Evolutionary conservation across 2,888 invertebrate species (phyloP).

Genomic region (Lobophora halterata): DNA sequence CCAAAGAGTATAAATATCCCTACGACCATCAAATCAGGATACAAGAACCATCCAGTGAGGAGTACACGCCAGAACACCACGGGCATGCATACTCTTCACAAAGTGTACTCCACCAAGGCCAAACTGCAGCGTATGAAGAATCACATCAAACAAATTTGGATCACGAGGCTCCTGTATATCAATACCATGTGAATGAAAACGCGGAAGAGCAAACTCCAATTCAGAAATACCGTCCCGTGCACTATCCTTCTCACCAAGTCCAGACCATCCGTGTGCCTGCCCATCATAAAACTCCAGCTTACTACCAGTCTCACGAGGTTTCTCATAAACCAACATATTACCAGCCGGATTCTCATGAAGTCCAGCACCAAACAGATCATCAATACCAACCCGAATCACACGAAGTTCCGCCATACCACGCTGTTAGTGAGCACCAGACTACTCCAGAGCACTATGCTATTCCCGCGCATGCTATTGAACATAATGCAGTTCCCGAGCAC

Average conservation of each 20-base stretch:
- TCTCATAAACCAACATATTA: slow-evolving; percentile 12
- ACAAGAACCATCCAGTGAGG: slow-evolving; percentile 42
- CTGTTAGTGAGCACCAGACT: slow-evolving; percentile 17
- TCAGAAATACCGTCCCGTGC: slow-evolving; percentile 29
- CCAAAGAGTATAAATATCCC: slow-evolving; percentile 49
- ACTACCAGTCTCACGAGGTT: slow-evolving; percentile 10
- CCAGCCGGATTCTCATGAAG: slow-evolving; percentile 18
- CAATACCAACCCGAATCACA: slow-evolving; percentile 15
- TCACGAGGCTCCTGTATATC: slow-evolving; percentile 51
- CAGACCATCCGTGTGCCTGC: slow-evolving; percentile 37
- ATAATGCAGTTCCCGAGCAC: too few relatives aligned
- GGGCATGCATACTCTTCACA: slow-evolving; percentile 54
- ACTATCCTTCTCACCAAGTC: slow-evolving; percentile 39
- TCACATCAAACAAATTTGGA: slow-evolving; percentile 47
- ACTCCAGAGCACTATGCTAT: too few relatives aligned
- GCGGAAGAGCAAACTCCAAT: slow-evolving; percentile 34
- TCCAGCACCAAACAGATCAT: slow-evolving; percentile 3
- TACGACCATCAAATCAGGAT: slow-evolving; percentile 38
- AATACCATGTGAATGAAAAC: slow-evolving; percentile 43
- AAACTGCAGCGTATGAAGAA: slow-evolving; percentile 41
- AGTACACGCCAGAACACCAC: slow-evolving; percentile 39
- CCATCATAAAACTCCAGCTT: slow-evolving; percentile 23
- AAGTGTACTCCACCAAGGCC: slow-evolving; percentile 49
- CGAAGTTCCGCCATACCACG: slow-evolving; percentile 18
- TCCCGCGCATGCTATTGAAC: too few relatives aligned